A percentile compares a stretch with the other conserved stretches of the same genome.
Conservation (phyloP, 2,113 vertebrate genomes). For the Hippocampus zosterae region DNA sequence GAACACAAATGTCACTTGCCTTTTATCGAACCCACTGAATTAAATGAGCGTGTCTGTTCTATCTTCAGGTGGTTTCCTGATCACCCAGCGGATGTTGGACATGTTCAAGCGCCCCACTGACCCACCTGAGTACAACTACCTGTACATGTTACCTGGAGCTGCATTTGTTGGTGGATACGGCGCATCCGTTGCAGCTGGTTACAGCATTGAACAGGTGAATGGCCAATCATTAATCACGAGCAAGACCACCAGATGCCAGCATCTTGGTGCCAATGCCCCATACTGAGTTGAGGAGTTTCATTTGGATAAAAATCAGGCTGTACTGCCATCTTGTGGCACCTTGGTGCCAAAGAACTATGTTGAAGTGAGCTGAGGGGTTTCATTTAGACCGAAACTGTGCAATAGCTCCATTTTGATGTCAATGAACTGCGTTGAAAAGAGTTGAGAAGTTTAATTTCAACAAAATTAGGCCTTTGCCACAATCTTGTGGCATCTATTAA, state of each 20-base stretch:
- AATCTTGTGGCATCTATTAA: too few species aligned
- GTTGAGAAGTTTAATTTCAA: too few species aligned
- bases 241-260: too few species aligned
- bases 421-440: too few species aligned
- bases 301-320: not conserved
- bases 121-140: constrained; percentile 71
- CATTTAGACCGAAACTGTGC: not conserved
- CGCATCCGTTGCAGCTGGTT: constrained; percentile 54
- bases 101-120: constrained; percentile 76
- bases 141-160: constrained; percentile 67
- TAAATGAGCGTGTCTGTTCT: not conserved
- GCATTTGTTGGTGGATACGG: constrained; percentile 69
- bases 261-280: not conserved
- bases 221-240: not conserved
- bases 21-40: not conserved
- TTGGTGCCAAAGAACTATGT: not conserved
- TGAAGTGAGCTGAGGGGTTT: not conserved
- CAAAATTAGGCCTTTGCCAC: too few species aligned
- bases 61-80: constrained; percentile 68
- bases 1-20: not conserved
- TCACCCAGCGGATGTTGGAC: constrained; percentile 73
- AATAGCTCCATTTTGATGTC: too few species aligned
- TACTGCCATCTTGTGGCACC: not conserved
- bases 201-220: constrained; percentile 66
- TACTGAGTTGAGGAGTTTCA: not conserved